Base-by-base conservation (phyloP, 2,113 vertebrate genomes). In the Thinocorus orbignyianus region DNA sequence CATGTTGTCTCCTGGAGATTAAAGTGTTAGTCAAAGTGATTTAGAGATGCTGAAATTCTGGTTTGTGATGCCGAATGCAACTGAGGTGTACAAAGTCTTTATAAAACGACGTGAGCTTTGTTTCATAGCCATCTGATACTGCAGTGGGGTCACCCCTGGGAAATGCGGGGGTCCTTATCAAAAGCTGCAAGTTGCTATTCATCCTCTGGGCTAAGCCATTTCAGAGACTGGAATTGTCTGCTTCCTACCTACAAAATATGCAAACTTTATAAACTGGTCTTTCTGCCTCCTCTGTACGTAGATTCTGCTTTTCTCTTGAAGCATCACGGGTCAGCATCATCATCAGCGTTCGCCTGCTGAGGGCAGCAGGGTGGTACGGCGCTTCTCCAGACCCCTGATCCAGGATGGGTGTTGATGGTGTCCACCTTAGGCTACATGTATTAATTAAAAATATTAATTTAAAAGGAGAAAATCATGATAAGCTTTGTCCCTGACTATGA, bases 331-430 rank as follows among this genome's bases (percentile, higher is more conserved):
- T 39, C 44, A 55, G 44, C 51, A 76, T 48, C 2, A 76, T 48
- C 2, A 51, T 26, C 19, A 68, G 19, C 0, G 0, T 64, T 73
- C 1, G 0, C 20, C 60, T 60, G n/a, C 52, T 41, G n/a, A 66
- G 37, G 18, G 37, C 14, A 28, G 28, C 8, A 41, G 28, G 15
- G 11, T 25, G 46, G 19, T 42, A 44, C 2, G 6, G 37, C 37
- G 6, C 28, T 65, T 77, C 48, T 68, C 52, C 3, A 2, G 60
- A 68, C 31, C 10, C 68, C 48, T 7, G 13, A 9, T 7, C 46
- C 26, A 20, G 70, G 39, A 9, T 73, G 23, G 17, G 1, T 74
- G 74, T 58, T 60, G 48, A 3, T 74, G 35, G 39, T 68, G 42
- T 42, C 39, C 42, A 30, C 46, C n/a, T 51, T 49, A 54, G 44